A percentile compares a stretch with the other conserved stretches of the same genome.
Evolutionary conservation across 2,888 invertebrate species (phyloP).

Genomic region (Andrena fulva): DNA sequence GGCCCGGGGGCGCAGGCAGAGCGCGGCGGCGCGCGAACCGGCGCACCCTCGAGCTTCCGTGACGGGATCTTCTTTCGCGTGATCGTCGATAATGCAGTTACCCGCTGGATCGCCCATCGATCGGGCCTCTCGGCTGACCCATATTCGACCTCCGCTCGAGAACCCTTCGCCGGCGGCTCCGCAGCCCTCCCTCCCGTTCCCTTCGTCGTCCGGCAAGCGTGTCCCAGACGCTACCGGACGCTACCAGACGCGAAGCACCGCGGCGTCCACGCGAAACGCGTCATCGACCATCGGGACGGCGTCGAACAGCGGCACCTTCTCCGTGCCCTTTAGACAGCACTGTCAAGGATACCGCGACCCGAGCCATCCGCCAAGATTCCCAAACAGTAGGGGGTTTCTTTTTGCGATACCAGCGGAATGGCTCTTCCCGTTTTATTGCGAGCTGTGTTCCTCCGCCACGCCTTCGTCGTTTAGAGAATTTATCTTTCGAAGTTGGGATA

Average conservation of each 20-base stretch:
- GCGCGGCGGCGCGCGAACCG: conserved; percentile 5
- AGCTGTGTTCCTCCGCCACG: neutral
- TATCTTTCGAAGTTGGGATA: no score
- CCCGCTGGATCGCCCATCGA: conserved; percentile 67
- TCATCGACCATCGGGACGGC: neutral
- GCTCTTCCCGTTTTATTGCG: no score
- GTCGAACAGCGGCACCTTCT: neutral
- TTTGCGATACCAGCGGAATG: neutral
- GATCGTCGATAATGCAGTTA: conserved; percentile 74
- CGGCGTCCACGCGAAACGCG: neutral
- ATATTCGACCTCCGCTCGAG: conserved; percentile 60
- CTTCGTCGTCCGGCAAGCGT: neutral
- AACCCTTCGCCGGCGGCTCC: conserved; percentile 36
- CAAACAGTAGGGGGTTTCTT: neutral
- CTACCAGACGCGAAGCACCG: neutral
- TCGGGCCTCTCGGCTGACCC: conserved; percentile 62
- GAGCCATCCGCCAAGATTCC: conserved; percentile 1
- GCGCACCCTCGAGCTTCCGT: conserved; percentile 26
- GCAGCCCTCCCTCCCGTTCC: neutral
- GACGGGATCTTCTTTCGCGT: conserved; percentile 64
- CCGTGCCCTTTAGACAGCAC: neutral
- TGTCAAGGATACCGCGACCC: neutral
- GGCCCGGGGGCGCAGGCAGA: conserved; percentile 6
- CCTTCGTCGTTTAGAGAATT: neutral
- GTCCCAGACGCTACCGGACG: neutral